phyloP scores from a whole-genome alignment of 2,797 vertebrate species.

The Todus mexicanus region DNA sequence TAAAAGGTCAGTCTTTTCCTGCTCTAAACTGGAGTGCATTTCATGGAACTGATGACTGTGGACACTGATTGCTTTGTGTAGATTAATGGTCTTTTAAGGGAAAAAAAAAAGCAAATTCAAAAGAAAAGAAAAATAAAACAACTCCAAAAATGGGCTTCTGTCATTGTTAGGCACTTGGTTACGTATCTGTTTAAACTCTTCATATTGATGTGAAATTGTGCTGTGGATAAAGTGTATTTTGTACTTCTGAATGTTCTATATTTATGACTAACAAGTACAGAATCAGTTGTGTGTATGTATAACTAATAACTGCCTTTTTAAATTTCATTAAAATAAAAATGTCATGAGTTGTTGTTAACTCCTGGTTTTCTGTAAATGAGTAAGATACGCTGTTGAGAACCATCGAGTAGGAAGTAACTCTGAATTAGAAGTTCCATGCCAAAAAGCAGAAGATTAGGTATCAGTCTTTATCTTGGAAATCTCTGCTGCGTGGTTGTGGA shows the following conservation, averaged over 20 bases:
- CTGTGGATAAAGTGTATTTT: conserved; percentile 74
- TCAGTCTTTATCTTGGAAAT: not conserved
- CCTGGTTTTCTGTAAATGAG: not conserved
- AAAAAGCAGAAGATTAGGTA: not conserved
- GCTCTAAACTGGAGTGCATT: not conserved
- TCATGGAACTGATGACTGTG: not conserved
- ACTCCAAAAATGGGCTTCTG: conserved; percentile 35
- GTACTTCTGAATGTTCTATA: conserved; percentile 78
- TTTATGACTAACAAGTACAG: conserved; percentile 75
- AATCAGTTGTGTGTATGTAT: conserved; percentile 74
- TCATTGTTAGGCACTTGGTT: conserved; percentile 56
- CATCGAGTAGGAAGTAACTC: not conserved
- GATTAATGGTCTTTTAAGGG: conserved; percentile 1
- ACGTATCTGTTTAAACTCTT: conserved; percentile 64
- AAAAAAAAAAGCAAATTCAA: not conserved
- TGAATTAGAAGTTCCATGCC: not conserved
- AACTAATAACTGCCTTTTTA: conserved; percentile 78
- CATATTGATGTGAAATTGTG: conserved; percentile 74
- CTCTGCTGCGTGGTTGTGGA: not conserved
- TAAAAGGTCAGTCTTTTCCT: conserved; percentile 20
- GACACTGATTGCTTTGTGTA: not conserved
- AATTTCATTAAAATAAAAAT: conserved; percentile 78
- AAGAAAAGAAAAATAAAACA: not conserved
- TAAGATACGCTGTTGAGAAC: not conserved
- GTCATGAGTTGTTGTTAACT: conserved; percentile 59